Conservation (phyloP, 2,113 vertebrate genomes). For the Brachirus orientalis region DNA sequence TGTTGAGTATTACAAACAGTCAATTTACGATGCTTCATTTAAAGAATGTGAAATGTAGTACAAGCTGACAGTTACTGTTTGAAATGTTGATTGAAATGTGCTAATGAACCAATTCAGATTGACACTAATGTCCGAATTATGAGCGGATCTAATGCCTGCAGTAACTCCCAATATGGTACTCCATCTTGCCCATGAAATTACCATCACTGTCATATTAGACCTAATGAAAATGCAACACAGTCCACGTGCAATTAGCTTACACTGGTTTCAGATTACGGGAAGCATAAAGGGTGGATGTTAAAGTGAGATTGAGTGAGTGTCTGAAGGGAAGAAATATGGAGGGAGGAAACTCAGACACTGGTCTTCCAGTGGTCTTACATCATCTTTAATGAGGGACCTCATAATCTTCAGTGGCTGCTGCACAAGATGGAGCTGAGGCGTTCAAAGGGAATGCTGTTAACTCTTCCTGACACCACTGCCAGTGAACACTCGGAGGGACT, state of each 20-base stretch:
- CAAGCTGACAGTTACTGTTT: neutral
- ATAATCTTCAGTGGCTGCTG: conserved; percentile 52
- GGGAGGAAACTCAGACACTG: conserved; percentile 4
- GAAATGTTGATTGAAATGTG: conserved; percentile 17
- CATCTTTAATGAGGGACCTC: conserved; percentile 66
- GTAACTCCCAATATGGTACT: conserved; percentile 2
- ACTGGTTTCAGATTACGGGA: conserved; percentile 8
- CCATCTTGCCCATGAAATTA: conserved; percentile 9
- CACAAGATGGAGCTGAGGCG: conserved; percentile 34
- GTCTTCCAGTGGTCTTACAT: conserved; percentile 57
- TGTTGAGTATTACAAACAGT: too few species aligned
- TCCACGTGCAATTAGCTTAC: conserved; percentile 9
- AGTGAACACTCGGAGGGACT: conserved; percentile 24
- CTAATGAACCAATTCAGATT: conserved; percentile 8
- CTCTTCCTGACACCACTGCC: conserved; percentile 46
- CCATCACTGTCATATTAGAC: neutral
- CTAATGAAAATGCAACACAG: conserved; percentile 27
- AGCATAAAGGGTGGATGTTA: conserved; percentile 8
- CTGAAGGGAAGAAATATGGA: conserved; percentile 5
- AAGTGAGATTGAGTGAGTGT: conserved; percentile 29
- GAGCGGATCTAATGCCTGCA: conserved; percentile 7
- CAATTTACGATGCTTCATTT: neutral
- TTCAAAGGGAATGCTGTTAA: conserved; percentile 64
- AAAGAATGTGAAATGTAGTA: neutral
- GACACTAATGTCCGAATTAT: conserved; percentile 15